Conservation (phyloP, 1,140 invertebrate genomes). For the Nasonia vitripennis region DNA sequence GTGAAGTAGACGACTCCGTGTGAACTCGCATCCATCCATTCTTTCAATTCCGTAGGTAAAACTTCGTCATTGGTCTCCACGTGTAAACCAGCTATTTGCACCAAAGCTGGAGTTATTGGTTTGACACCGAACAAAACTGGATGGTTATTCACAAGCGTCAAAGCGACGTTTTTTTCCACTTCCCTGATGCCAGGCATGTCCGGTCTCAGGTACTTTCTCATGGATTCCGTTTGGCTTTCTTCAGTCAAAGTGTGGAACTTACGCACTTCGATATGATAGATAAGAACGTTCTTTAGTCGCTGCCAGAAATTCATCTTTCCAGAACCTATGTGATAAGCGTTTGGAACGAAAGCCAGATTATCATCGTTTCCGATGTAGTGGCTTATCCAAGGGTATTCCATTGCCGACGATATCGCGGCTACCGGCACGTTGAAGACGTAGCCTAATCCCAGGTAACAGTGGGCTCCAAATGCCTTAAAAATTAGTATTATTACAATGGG, state of each 20-base stretch:
- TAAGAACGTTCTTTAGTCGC: constrained; percentile 72
- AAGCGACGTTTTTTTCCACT: constrained; percentile 64
- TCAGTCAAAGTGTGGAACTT: constrained; percentile 19
- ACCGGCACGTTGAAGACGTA: constrained; percentile 76
- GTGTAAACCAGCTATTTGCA: constrained; percentile 72
- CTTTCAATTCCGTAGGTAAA: constrained; percentile 74
- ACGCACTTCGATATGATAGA: not conserved
- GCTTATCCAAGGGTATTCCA: constrained; percentile 76
- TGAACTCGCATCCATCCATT: constrained; percentile 79
- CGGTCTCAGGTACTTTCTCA: constrained; percentile 56
- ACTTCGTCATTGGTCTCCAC: constrained; percentile 53
- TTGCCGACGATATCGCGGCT: constrained; percentile 75
- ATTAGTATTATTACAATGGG: not conserved
- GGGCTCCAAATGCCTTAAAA: constrained; percentile 58
- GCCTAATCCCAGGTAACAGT: constrained; percentile 74
- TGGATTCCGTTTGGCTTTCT: constrained; percentile 64
- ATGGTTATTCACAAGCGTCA: constrained; percentile 70
- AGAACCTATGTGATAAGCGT: constrained; percentile 65
- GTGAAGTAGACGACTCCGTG: constrained; percentile 83
- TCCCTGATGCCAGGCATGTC: constrained; percentile 58
- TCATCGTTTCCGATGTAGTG: constrained; percentile 77
- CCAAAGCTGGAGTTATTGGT: constrained; percentile 64
- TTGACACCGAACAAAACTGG: constrained; percentile 61
- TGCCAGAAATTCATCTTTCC: constrained; percentile 78
- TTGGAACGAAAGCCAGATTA: constrained; percentile 75